Evolutionary conservation across 2,113 vertebrate species (phyloP).

Genomic region (Pangasianodon gigas): DNA sequence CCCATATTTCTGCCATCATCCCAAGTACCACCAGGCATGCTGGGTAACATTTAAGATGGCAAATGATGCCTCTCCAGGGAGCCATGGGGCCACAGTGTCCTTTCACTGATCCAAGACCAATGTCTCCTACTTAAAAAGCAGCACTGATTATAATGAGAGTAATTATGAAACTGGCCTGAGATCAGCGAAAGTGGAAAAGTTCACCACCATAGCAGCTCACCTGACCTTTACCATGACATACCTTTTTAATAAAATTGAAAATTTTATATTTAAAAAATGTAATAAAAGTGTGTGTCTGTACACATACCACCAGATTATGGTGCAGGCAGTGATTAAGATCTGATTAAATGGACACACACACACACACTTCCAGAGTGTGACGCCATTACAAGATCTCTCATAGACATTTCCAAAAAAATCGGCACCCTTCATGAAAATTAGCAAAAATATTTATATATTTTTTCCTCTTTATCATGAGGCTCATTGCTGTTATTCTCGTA

Average conservation of each 20-base stretch:
- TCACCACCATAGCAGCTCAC: slow-evolving; percentile 24
- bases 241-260: slow-evolving; percentile 15
- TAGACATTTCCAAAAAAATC: background rate
- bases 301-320: background rate
- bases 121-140: background rate
- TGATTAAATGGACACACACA: background rate
- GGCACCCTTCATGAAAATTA: background rate
- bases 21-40: slow-evolving; percentile 54
- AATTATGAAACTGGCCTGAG: slow-evolving; percentile 15
- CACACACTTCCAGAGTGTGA: background rate
- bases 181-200: slow-evolving; percentile 1
- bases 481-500: background rate
- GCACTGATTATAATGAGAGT: background rate
- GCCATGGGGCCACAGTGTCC: slow-evolving; percentile 35
- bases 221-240: slow-evolving; percentile 62
- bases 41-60: slow-evolving; percentile 65
- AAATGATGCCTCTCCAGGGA: slow-evolving; percentile 51
- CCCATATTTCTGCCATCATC: slow-evolving; percentile 57
- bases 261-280: background rate
- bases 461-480: background rate
- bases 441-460: background rate
- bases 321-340: background rate
- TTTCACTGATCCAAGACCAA: slow-evolving; percentile 21
- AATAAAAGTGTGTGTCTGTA: background rate
- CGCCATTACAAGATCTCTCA: background rate